phyloP scores from a whole-genome alignment of 2,888 invertebrate species.

The Athalia rosae region DNA sequence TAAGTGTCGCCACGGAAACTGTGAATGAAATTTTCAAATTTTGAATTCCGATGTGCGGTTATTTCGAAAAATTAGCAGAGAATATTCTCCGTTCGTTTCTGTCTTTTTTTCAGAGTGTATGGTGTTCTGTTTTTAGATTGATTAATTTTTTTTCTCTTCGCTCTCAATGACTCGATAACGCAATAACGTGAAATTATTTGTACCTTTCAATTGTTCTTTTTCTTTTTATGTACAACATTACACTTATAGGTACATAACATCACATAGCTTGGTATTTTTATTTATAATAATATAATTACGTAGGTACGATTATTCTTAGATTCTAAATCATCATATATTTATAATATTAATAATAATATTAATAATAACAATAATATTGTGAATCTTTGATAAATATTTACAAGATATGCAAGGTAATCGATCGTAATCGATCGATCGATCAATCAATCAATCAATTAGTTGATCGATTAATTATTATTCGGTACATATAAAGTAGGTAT shows the following conservation, averaged over 20 bases:
- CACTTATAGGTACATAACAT: constrained; percentile 71
- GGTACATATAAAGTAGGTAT: too few species aligned
- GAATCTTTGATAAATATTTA: constrained; percentile 48
- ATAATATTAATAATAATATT: constrained; percentile 51
- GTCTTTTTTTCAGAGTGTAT: too few species aligned
- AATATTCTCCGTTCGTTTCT: too few species aligned
- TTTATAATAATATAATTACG: constrained; percentile 17
- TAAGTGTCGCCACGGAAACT: too few species aligned
- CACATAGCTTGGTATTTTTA: constrained; percentile 70
- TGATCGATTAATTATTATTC: too few species aligned
- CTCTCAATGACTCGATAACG: not conserved
- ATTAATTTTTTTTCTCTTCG: not conserved
- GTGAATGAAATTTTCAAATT: too few species aligned
- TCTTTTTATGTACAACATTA: constrained; percentile 70
- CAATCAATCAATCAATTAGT: too few species aligned
- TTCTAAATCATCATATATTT: constrained; percentile 53
- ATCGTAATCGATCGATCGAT: constrained; percentile 2
- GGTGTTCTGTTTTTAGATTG: not conserved
- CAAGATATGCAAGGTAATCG: constrained; percentile 53
- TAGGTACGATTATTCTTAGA: constrained; percentile 59
- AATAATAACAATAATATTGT: constrained; percentile 51
- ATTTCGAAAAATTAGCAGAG: too few species aligned
- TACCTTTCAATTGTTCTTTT: not conserved
- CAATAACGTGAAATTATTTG: constrained; percentile 59
- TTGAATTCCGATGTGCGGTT: too few species aligned